phyloP scores from a whole-genome alignment of 2,113 vertebrate genomes.

The Periophthalmus modestus region DNA sequence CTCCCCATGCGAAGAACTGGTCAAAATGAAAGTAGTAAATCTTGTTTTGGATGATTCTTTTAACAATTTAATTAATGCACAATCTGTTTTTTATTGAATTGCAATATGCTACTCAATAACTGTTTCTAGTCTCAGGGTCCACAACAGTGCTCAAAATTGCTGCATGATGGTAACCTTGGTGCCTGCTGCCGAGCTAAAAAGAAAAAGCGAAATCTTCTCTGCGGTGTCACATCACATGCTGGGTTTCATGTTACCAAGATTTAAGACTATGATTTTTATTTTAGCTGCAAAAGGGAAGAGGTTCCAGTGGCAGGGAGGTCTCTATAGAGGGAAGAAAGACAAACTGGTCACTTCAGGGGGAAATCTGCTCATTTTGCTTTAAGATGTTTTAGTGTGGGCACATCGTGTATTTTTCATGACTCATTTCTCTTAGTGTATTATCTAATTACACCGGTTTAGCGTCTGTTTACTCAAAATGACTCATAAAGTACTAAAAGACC shows the following conservation, averaged over 20 bases:
- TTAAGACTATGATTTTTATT: slow-evolving; percentile 17
- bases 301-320: slow-evolving; percentile 21
- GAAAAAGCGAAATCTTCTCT: background rate
- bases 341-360: slow-evolving; percentile 30
- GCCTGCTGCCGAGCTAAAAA: background rate
- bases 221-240: background rate
- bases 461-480: background rate
- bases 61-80: too few species aligned
- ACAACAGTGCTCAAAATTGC: background rate
- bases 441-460: background rate
- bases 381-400: background rate
- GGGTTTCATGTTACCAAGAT: background rate
- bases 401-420: slow-evolving; percentile 25
- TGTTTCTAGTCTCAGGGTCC: background rate
- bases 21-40: background rate
- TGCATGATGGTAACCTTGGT: slow-evolving; percentile 2
- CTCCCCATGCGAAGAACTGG: background rate
- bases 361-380: slow-evolving; percentile 17
- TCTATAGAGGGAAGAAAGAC: slow-evolving; percentile 26
- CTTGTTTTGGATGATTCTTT: too few species aligned
- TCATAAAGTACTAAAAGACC: background rate
- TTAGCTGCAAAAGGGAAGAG: slow-evolving; percentile 13
- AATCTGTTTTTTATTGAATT: too few species aligned
- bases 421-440: slow-evolving; percentile 11
- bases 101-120: too few species aligned